These are phyloP conservation scores for Diorhabda sublineata DNA, from an alignment of 1,140 invertebrate genomes.

Conservation along the genomic window DNA sequence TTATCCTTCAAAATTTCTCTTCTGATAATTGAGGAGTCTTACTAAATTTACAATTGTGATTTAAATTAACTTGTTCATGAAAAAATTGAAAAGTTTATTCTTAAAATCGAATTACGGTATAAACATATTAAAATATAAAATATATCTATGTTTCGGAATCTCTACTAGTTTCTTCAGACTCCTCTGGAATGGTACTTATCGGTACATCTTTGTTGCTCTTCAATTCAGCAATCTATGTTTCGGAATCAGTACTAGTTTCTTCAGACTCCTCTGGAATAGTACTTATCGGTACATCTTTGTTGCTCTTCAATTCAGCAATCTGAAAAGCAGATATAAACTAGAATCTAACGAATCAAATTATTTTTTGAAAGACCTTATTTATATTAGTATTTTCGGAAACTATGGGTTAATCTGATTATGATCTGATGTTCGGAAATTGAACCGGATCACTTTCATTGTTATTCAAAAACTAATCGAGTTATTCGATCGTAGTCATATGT, in stretches of 20 bases:
- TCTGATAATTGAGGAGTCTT: too few species aligned
- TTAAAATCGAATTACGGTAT: constrained; percentile 9
- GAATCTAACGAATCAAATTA: too few species aligned
- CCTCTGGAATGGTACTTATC: constrained; percentile 13
- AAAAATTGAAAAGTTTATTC: constrained; percentile 10
- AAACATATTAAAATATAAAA: constrained; percentile 11
- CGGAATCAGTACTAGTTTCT: constrained; percentile 12
- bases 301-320: constrained; percentile 20
- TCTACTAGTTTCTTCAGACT: constrained; percentile 16
- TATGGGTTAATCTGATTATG: too few species aligned
- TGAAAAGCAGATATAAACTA: constrained; percentile 2
- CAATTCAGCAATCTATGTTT: constrained; percentile 19
- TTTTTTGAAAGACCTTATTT: too few species aligned
- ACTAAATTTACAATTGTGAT: too few species aligned
- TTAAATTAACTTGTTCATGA: too few species aligned
- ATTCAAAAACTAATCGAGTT: too few species aligned
- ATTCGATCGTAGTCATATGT: too few species aligned
- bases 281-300: constrained; percentile 12
- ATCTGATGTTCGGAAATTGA: too few species aligned
- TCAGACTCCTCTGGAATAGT: constrained; percentile 14
- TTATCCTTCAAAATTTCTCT: too few species aligned
- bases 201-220: constrained; percentile 12
- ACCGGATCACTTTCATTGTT: too few species aligned
- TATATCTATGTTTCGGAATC: constrained; percentile 8
- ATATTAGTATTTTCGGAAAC: too few species aligned